These are phyloP conservation scores for Ferrisia virgata DNA, from an alignment of 2,888 invertebrate species.

Conservation along the genomic window DNA sequence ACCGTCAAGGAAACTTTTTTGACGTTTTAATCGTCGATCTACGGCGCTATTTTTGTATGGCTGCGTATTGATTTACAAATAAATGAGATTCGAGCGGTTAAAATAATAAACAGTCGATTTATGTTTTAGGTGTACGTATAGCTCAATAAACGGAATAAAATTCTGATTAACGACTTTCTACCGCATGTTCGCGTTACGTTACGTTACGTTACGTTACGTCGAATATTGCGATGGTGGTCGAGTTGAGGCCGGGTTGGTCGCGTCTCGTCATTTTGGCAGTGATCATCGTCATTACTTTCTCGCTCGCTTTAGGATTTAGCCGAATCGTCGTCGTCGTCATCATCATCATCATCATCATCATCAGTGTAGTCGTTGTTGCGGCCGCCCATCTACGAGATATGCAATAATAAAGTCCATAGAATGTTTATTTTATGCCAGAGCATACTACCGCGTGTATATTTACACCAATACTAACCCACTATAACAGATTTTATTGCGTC, in stretches of 20 bases:
- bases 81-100: constrained; percentile 20
- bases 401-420: constrained; percentile 23
- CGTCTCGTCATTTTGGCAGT: neutral
- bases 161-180: constrained; percentile 19
- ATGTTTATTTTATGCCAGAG: constrained; percentile 30
- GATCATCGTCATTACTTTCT: constrained; percentile 11
- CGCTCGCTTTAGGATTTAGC: constrained; percentile 1
- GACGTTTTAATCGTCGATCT: constrained; percentile 3
- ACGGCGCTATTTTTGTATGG: constrained; percentile 3
- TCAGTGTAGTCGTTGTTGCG: neutral
- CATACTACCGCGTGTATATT: neutral
- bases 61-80: constrained; percentile 14
- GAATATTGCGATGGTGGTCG: neutral
- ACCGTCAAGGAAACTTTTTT: constrained; percentile 6
- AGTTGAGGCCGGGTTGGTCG: neutral
- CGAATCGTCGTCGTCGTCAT: no score
- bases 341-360: no score
- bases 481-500: constrained; percentile 13
- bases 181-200: neutral
- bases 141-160: constrained; percentile 23
- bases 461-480: constrained; percentile 19
- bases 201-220: no score
- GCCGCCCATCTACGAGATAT: neutral
- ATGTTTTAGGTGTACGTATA: constrained; percentile 16
- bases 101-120: constrained; percentile 23